These are phyloP conservation scores for Seira ritae DNA, from an alignment of 2,888 invertebrate genomes.

Conservation along the genomic window DNA sequence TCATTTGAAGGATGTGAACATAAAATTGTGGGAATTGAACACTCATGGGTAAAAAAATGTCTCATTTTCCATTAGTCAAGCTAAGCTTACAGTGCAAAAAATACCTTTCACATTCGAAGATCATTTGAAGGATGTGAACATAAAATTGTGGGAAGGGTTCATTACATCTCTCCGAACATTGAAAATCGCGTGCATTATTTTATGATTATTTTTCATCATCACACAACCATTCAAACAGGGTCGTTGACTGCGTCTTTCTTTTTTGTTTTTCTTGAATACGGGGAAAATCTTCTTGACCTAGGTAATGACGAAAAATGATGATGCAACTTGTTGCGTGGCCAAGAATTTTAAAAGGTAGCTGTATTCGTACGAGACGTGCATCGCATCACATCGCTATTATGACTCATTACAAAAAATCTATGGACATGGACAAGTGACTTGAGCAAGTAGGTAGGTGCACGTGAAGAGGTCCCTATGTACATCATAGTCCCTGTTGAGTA, in stretches of 20 bases:
- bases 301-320: not conserved
- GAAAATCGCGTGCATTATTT: constrained; percentile 9
- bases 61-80: not conserved
- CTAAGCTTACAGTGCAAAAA: not conserved
- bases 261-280: not conserved
- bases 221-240: not conserved
- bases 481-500: no score
- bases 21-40: constrained; percentile 1
- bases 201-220: not conserved
- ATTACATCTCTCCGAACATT: not conserved
- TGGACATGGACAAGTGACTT: no score
- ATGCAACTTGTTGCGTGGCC: not conserved
- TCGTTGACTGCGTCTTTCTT: constrained; percentile 2
- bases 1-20: constrained; percentile 7
- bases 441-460: no score
- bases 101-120: not conserved
- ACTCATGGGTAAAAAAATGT: not conserved
- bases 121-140: constrained; percentile 7
- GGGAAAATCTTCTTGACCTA: constrained; percentile 11
- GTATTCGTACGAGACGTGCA: not conserved
- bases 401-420: no score
- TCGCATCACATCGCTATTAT: no score
- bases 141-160: constrained; percentile 8
- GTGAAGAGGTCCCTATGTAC: no score
- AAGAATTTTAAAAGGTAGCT: not conserved